Evolutionary conservation across 2,797 vertebrate genomes (phyloP), one percentile per base, ranked within the genome.

Genomic region (Amniataba percoides): DNA sequence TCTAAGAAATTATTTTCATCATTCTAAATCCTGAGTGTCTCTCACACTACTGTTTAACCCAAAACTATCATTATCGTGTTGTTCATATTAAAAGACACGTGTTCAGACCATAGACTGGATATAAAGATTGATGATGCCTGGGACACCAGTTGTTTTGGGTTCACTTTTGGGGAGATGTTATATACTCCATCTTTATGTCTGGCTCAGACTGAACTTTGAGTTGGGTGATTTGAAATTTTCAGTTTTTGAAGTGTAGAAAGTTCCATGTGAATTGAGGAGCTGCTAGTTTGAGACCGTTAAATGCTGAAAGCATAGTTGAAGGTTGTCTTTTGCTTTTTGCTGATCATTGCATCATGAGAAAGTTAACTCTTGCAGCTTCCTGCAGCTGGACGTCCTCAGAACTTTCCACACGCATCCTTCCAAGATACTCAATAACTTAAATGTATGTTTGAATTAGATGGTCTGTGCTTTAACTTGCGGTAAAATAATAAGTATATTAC

Each of bases 181-280:
- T 3, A 5, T 31, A 31, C 1, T 31, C 27, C 27, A 31, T 31
- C 27, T 31, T 31, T 31, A 31, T 31, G 27, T 31, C 27, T 31
- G 3, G 27, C 27, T 2, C 27, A 31, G 27, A 31, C 27, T 7
- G 2, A 36, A 31, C 1, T 13, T 56, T 23, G 3, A 49, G 7
- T 0, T 42, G 11, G 14, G 18, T 15, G 1, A 43, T 43, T 21
- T 31, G 1, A 15, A 57, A 49, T 48, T 8, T 21, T 18, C 3
- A 2, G 27, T 31, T 31, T 31, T 31, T 3, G 0, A 42, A 27
- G 15, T n/a, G 5, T 21, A 1, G 16, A 31, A 19, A 55, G 56
- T 64, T 0, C 48, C 0, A 18, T 15, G 4, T 27, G 36, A 7
- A 14, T 12, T 2, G 0, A 0, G 25, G 9, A 62, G 39, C 27